These are phyloP conservation scores for Psilanteris sp. DNA, from an alignment of 1,140 invertebrate genomes.

Conservation along the genomic window DNA sequence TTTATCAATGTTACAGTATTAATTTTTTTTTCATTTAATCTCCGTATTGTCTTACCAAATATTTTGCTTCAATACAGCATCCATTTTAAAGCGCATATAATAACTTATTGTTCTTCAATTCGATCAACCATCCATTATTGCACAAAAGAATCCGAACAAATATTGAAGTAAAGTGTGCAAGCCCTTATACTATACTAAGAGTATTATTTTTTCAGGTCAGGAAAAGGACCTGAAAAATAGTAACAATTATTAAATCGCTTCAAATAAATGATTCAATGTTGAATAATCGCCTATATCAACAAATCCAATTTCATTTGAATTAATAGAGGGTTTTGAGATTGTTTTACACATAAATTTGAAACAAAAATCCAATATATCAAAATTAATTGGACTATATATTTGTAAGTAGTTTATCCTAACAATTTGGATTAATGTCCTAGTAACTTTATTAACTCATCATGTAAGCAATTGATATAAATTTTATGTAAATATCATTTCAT, in stretches of 20 bases:
- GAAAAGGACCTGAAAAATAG: slow-evolving; percentile 26
- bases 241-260: slow-evolving; percentile 39
- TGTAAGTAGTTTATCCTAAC: too few species aligned
- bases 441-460: too few species aligned
- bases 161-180: slow-evolving; percentile 52
- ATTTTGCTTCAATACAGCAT: slow-evolving; percentile 24
- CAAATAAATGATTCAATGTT: slow-evolving; percentile 37
- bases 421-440: too few species aligned
- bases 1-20: too few species aligned
- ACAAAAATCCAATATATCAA: too few species aligned
- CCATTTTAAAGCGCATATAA: slow-evolving; percentile 33
- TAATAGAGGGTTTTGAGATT: too few species aligned
- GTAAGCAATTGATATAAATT: too few species aligned
- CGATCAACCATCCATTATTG: slow-evolving; percentile 42
- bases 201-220: slow-evolving; percentile 48
- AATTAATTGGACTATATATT: too few species aligned
- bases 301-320: too few species aligned
- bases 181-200: slow-evolving; percentile 36
- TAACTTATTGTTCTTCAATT: slow-evolving; percentile 59
- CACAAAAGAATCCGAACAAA: slow-evolving; percentile 54
- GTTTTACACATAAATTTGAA: too few species aligned
- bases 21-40: too few species aligned
- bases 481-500: too few species aligned
- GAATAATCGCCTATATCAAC: slow-evolving; percentile 9
- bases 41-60: slow-evolving; percentile 39